Evolutionary conservation across 2,797 vertebrate genomes (phyloP), one percentile per base, ranked within the genome.

Genomic region (Miichthys miiuy): DNA sequence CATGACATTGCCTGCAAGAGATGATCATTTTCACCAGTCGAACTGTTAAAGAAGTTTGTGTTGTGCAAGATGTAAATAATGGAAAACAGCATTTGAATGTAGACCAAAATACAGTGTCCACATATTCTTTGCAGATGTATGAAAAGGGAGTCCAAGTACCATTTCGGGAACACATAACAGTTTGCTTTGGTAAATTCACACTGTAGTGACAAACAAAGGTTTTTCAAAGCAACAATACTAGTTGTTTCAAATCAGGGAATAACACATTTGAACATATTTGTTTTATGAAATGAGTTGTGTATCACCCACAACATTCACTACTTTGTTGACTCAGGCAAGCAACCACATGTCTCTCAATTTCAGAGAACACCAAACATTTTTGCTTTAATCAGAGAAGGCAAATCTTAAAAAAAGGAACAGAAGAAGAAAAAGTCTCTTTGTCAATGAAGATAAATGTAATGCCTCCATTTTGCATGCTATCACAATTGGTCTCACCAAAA

Each of bases 391-490:
- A 72, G 78, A 52, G 65, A 85, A 44, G 42, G 1, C 64, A 84
- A 75, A 86, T 85, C 76, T 80, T 55, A 17, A 12, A 25, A 72
- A 85, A 84, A 88, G 46, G 23, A 80, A 60, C 27, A 68, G 79
- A 75, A 84, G 91, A 93, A 91, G 82, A 95, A 89, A 90, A 93
- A 90, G 89, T 82, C 88, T 92, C 92, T 94, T 95, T 95, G 94
- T 95, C 88, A 89, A 93, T 90, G 76, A 87, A 91, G 92, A 94
- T 93, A 88, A 94, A 95, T 95, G 92, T 90, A 92, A 90, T 92
- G 89, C 77, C 68, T 91, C 85, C 92, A 94, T 94, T 95, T 92
- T 90, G 87, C 93, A 95, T 91, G 94, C 90, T 88, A 87, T 87
- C 72, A 78, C 77, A 91, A 95, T 96, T 95, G 91, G 94, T 95